A percentile compares a stretch with the other conserved stretches of the same genome.
Conservation (phyloP, 1,140 invertebrate species). For the Lepidurus couesii region DNA sequence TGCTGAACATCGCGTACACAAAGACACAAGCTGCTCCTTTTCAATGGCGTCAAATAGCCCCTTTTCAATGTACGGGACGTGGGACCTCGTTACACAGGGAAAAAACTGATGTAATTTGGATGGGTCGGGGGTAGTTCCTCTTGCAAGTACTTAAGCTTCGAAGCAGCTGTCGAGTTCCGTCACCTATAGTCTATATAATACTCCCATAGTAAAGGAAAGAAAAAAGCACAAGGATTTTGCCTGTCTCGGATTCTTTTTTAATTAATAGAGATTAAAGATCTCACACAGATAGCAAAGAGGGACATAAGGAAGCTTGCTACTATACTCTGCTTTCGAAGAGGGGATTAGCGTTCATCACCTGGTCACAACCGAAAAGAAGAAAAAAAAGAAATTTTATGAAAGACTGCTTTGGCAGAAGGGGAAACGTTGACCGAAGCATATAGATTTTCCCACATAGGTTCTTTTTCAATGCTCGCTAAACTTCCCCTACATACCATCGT, state of each 20-base stretch:
- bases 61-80: background rate
- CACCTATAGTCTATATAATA: background rate
- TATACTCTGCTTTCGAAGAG: background rate
- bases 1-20: too few species aligned
- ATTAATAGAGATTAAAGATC: slow-evolving; percentile 22
- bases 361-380: background rate
- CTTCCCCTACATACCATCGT: slow-evolving; percentile 10
- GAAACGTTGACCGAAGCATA: background rate
- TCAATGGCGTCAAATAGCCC: too few species aligned
- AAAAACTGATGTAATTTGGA: background rate
- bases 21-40: too few species aligned
- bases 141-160: background rate
- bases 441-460: slow-evolving; percentile 1
- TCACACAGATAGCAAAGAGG: background rate
- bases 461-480: background rate
- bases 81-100: background rate
- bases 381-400: background rate
- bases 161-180: background rate
- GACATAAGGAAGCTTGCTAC: background rate
- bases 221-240: too few species aligned
- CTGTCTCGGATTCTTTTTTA: background rate
- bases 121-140: background rate
- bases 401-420: background rate
- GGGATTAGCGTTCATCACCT: slow-evolving; percentile 16
- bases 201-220: background rate